A percentile compares a stretch with the other conserved stretches of the same genome.
Conservation (phyloP, 2,797 vertebrate species). For the Furcifer pardalis region DNA sequence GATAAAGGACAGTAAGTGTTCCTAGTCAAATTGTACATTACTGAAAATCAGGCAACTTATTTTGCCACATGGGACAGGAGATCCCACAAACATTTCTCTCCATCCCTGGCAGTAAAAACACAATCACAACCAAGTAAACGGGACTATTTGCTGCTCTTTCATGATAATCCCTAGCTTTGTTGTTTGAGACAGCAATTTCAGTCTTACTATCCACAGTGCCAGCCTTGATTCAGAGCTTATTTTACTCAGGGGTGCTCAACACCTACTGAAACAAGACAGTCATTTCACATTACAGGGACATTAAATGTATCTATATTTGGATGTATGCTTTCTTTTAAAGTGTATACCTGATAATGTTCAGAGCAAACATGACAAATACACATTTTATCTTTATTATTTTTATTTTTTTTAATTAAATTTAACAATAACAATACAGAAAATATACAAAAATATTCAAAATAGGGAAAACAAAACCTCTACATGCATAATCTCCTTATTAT, state of each 20-base stretch:
- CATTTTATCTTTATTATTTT: too few relatives aligned
- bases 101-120: neutral
- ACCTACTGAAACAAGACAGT: too few relatives aligned
- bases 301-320: neutral
- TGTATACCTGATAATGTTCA: neutral
- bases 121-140: neutral
- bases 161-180: neutral
- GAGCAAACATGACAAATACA: neutral
- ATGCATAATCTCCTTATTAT: too few relatives aligned
- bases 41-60: neutral
- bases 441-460: too few relatives aligned
- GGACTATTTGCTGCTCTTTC: neutral
- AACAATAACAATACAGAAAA: too few relatives aligned
- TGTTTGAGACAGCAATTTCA: neutral
- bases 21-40: neutral
- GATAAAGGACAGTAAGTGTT: neutral
- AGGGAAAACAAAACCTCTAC: too few relatives aligned
- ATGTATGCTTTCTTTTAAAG: neutral
- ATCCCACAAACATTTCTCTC: neutral
- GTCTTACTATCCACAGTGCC: neutral
- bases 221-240: neutral
- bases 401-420: too few relatives aligned
- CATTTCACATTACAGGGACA: neutral
- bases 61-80: neutral
- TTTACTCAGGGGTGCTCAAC: neutral